phyloP scores from a whole-genome alignment of 2,797 vertebrate species.

The Dipus sagitta region DNA sequence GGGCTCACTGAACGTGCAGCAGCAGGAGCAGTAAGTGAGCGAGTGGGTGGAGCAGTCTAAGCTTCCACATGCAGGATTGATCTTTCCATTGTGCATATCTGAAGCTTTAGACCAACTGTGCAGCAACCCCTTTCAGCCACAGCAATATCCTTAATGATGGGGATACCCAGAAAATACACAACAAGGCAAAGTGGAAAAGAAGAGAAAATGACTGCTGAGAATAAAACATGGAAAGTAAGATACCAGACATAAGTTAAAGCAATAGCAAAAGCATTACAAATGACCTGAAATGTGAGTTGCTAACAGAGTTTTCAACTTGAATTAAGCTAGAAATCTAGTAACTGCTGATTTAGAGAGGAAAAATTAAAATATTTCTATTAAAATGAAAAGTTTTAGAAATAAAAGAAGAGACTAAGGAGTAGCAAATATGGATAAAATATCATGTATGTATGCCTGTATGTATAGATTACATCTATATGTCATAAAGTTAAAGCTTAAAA shows the following conservation, averaged over 20 bases:
- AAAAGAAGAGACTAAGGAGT: background rate
- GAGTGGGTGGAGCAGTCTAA: too few species aligned
- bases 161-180: background rate
- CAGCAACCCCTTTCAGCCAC: background rate
- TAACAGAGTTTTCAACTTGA: background rate
- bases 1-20: too few species aligned
- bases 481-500: background rate
- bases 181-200: background rate
- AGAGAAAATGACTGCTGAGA: background rate
- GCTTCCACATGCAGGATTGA: too few species aligned
- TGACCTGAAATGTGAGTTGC: background rate
- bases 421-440: background rate
- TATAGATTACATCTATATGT: background rate
- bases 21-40: too few species aligned
- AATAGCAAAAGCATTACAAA: background rate
- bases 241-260: background rate
- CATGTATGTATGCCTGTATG: background rate
- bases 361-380: background rate
- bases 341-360: background rate
- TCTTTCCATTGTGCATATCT: background rate
- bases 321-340: background rate
- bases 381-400: conserved; percentile 5
- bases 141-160: background rate
- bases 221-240: background rate
- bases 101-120: background rate